Evolutionary conservation across 2,113 vertebrate species (phyloP), one percentile per base, ranked within the genome.

Genomic region (Piaya cayana): DNA sequence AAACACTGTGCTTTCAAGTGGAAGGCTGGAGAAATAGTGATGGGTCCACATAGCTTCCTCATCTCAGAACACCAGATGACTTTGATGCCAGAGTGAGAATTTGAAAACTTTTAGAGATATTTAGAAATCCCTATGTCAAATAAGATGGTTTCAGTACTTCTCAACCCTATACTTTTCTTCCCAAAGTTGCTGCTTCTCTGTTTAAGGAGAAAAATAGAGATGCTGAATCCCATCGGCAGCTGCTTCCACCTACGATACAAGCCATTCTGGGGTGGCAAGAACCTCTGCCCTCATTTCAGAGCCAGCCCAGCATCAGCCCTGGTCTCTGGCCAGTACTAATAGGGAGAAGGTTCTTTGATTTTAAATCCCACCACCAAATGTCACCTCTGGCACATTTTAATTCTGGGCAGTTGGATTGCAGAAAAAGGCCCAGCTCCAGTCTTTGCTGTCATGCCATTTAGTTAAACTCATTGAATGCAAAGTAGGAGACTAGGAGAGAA

Each of bases 321-420:
- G 45, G 9, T 56, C 20, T 89, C 59, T 82, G 49, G 58, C 42
- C 70, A 91, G 43, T 22, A 56, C n/a, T 65, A 30, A 34, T 75
- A 71, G 32, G 70, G 32, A 94, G 34, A 85, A 27, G 47, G 11
- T 39, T 81, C 91, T 93, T 91, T 87, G 82, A 91, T 95, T 96
- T 95, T 89, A 96, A 95, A 94, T 93, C 62, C 70, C 14, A 8
- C 78, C 76, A 85, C 71, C 52, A 77, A 95, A 94, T 82, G n/a
- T 79, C 27, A 1, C 70, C 74, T 85, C 72, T 82, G 89, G 84
- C 92, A 92, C 32, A 15, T 83, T 95, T 92, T 79, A 11, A 76
- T 55, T 75, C 21, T 21, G 19, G 42, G 49, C n/a, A 70, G 84
- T 45, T 85, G 79, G 45, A 85, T 94, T 96, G 88, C 5, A 4